Evolutionary conservation across 1,140 invertebrate genomes (phyloP).

Genomic region (Oedothorax gibbosus): DNA sequence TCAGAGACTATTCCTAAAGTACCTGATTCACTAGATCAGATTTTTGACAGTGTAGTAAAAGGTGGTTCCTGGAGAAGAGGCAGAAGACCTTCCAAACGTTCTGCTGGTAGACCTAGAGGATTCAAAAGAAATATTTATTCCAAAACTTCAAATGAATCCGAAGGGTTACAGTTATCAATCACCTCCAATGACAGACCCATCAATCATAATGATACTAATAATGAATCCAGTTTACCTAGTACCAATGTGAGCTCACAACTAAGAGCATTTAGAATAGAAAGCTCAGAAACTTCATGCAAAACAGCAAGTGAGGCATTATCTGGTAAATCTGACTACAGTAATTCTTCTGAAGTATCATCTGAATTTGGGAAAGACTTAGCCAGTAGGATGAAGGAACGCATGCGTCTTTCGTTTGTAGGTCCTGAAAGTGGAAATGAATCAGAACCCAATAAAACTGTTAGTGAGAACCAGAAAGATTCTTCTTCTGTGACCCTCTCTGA

Average conservation of each 20-base stretch:
- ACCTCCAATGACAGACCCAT: too few species aligned
- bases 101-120: not conserved
- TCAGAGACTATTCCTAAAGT: not conserved
- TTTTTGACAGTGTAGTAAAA: not conserved
- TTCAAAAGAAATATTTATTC: not conserved
- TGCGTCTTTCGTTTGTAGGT: not conserved
- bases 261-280: not conserved
- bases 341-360: not conserved
- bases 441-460: too few species aligned
- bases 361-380: slow-evolving; percentile 6
- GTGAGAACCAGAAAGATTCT: too few species aligned
- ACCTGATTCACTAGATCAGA: not conserved
- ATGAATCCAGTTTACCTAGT: not conserved
- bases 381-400: not conserved
- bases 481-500: too few species aligned
- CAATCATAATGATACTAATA: not conserved
- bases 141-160: not conserved
- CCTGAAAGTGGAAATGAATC: too few species aligned
- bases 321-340: not conserved
- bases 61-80: not conserved
- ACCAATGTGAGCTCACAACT: not conserved
- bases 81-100: not conserved
- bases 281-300: not conserved
- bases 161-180: too few species aligned
- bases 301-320: not conserved